A percentile compares a stretch with the other conserved stretches of the same genome.
Evolutionary conservation across 2,888 invertebrate species (phyloP).

Genomic region (Epistrophella euchroma): DNA sequence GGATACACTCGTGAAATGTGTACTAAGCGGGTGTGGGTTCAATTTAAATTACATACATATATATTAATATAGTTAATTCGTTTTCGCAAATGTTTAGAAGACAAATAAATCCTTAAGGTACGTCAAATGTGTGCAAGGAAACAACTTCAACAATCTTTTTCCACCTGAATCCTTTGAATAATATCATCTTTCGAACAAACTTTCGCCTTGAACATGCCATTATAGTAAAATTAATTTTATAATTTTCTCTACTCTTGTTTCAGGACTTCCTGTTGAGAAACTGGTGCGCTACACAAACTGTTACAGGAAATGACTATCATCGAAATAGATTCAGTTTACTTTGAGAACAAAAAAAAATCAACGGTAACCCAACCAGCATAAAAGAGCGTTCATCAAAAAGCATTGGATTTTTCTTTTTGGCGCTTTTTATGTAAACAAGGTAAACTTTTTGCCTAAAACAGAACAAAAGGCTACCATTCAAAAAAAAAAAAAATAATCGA

Average conservation of each 20-base stretch:
- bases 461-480: constrained; percentile 21
- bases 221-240: constrained; percentile 50
- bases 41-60: background rate
- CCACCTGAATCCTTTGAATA: constrained; percentile 40
- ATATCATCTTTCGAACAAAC: constrained; percentile 16
- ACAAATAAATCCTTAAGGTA: background rate
- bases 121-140: background rate
- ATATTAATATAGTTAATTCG: background rate
- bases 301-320: constrained; percentile 35
- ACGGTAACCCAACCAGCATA: constrained; percentile 3
- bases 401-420: constrained; percentile 43
- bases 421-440: constrained; percentile 61
- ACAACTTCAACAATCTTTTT: background rate
- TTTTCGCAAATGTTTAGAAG: constrained; percentile 9
- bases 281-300: constrained; percentile 29
- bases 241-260: constrained; percentile 59
- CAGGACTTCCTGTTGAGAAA: constrained; percentile 50
- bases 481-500: constrained; percentile 43
- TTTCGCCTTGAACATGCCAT: constrained; percentile 31
- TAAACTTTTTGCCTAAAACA: constrained; percentile 43
- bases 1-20: constrained; percentile 26
- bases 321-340: constrained; percentile 39
- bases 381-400: constrained; percentile 5
- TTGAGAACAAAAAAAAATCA: background rate
- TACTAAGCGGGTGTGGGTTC: background rate